Percentiles rank a stretch among this genome's conserved stretches.
These are phyloP conservation scores for Syngnathus rostellatus DNA, from an alignment of 2,797 vertebrate genomes.

Conservation along the genomic window DNA sequence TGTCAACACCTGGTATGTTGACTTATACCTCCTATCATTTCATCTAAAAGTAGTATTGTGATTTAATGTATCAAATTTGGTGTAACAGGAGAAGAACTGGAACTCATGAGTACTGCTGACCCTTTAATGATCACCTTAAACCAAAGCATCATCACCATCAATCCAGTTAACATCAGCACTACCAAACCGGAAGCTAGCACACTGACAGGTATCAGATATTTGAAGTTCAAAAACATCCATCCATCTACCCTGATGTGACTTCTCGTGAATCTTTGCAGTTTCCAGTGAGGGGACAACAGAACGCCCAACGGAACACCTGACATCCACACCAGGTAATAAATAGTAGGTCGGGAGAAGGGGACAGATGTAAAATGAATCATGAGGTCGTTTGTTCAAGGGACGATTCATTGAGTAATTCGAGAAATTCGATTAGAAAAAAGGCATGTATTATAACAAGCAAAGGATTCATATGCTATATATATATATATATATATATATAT, in stretches of 20 bases:
- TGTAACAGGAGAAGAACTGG: not conserved
- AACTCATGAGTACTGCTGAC: not conserved
- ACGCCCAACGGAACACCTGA: not conserved
- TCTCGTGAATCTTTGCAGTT: slow-evolving; percentile 23
- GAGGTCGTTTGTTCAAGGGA: slow-evolving; percentile 33
- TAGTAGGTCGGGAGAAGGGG: not conserved
- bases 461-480: too few relatives aligned
- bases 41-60: not conserved
- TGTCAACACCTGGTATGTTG: slow-evolving; percentile 8
- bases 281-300: slow-evolving; percentile 9
- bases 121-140: not conserved
- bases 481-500: too few relatives aligned
- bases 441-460: too few relatives aligned
- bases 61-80: not conserved
- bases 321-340: slow-evolving; percentile 29
- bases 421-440: too few relatives aligned
- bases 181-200: not conserved
- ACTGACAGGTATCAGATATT: not conserved
- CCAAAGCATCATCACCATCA: not conserved
- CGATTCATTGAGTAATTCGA: too few relatives aligned
- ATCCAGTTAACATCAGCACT: not conserved
- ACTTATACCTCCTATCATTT: not conserved
- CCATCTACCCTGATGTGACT: not conserved
- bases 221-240: not conserved
- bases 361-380: slow-evolving; percentile 51